phyloP scores from a whole-genome alignment of 1,140 invertebrate genomes.

The Euura lappo region DNA sequence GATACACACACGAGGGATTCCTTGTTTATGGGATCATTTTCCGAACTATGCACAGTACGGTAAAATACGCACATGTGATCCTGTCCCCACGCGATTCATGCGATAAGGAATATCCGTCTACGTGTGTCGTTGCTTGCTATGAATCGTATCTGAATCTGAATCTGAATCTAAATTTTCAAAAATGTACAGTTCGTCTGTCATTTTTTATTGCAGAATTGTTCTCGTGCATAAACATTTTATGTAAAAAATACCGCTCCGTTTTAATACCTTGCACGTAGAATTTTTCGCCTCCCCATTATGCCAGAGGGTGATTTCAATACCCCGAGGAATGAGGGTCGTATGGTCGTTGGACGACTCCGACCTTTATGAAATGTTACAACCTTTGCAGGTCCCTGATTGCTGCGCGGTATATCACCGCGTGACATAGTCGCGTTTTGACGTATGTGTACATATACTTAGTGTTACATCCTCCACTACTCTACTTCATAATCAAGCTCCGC shows the following conservation, averaged over 20 bases:
- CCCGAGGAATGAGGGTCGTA: conserved; percentile 30
- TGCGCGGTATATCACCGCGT: conserved; percentile 14
- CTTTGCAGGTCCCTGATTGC: conserved; percentile 44
- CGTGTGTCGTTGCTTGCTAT: too few species aligned
- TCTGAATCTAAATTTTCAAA: neutral
- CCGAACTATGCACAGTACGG: too few species aligned
- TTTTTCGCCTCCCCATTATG: neutral
- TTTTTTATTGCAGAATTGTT: too few species aligned
- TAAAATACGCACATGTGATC: too few species aligned
- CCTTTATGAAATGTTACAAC: conserved; percentile 53
- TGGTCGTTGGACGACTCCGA: conserved; percentile 32
- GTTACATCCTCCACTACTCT: too few species aligned
- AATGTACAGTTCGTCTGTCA: too few species aligned
- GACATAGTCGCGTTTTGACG: neutral
- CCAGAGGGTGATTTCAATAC: conserved; percentile 43
- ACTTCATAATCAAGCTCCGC: neutral
- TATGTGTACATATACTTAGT: too few species aligned
- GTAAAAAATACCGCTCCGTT: neutral
- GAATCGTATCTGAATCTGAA: neutral
- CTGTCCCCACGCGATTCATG: too few species aligned
- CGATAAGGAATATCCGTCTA: too few species aligned
- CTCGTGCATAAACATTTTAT: too few species aligned
- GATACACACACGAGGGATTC: neutral
- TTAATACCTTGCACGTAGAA: neutral
- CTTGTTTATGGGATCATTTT: too few species aligned